These are phyloP conservation scores for Rotaria macrura DNA, from an alignment of 2,888 invertebrate species.

Conservation along the genomic window DNA sequence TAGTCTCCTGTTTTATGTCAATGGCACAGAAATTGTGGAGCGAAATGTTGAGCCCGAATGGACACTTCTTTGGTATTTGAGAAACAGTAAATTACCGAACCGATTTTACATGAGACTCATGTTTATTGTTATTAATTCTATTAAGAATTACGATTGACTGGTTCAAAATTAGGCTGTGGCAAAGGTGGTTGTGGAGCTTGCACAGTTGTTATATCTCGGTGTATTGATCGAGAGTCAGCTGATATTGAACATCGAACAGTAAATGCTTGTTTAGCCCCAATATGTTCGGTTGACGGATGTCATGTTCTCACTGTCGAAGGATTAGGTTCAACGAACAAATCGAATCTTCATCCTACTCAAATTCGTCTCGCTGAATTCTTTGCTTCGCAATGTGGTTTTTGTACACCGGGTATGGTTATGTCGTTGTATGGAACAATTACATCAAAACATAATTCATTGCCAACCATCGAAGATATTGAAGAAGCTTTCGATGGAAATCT, in stretches of 20 bases:
- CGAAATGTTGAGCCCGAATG: too few species aligned
- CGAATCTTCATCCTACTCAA: constrained; percentile 59
- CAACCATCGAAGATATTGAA: too few species aligned
- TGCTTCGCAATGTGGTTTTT: constrained; percentile 87
- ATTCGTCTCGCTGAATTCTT: constrained; percentile 69
- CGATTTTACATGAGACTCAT: too few species aligned
- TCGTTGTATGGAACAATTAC: constrained; percentile 80
- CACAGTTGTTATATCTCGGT: constrained; percentile 38
- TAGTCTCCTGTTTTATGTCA: too few species aligned
- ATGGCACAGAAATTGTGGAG: too few species aligned
- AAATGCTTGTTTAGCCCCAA: constrained; percentile 44
- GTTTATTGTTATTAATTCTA: too few species aligned
- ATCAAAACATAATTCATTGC: constrained; percentile 53
- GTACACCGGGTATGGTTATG: constrained; percentile 92
- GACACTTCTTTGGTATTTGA: too few species aligned
- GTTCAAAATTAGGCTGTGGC: not conserved
- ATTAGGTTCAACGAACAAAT: constrained; percentile 41
- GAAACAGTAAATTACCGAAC: too few species aligned
- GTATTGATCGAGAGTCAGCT: constrained; percentile 48
- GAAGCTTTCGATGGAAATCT: too few species aligned
- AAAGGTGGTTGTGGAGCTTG: constrained; percentile 33
- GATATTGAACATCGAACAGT: constrained; percentile 36
- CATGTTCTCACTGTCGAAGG: constrained; percentile 48
- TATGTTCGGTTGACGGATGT: constrained; percentile 43
- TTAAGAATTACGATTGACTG: too few species aligned